Base-by-base conservation (phyloP, 1,140 invertebrate genomes). In the Zaprionus kolodkinae region DNA sequence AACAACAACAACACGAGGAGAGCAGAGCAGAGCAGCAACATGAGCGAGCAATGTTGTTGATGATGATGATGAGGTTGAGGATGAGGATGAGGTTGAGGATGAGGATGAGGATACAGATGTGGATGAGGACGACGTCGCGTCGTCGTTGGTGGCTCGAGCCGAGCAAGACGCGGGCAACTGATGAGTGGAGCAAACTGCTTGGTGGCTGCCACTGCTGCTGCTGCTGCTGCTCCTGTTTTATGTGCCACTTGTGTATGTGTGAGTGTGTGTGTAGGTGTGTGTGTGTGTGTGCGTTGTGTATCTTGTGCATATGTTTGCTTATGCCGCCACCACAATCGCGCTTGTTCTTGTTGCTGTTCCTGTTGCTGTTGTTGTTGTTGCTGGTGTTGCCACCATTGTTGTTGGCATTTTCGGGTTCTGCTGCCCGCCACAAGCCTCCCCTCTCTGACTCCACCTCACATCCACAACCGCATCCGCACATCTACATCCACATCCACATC, bases 281-380 rank as follows among this genome's bases (percentile, higher is more conserved):
- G 66, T 67, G 17, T 36, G 25, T 45, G 57, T 70, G 60, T 59
- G 21, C 48, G 64, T 55, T 63, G 66, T 63, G 17, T 71, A 50
- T 67, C 50, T 67, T 63, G 40, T 66, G 75, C 78, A 87, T 75
- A 79, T 79, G 76, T 79, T 86, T 86, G 64, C 65, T 72, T 68
- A 54, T 68, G 64, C 71, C 66, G 55, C 33, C 55, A 60, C 68
- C 67, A 71, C 76, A 79, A 76, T 63, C 78, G 78, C 72, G 50
- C 21, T 59, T 9, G 38, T 33, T 52, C 13, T 21, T 68, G 38
- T 62, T 68, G 61, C 56, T 71, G 65, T 30, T 30, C 27, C 68
- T 62, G 15, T 35, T 66, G 15, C 27, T 66, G 50, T 56, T 27
- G 6, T 40, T 40, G 21, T 59, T 15, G 38, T 35, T 43, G 15